phyloP scores from a whole-genome alignment of 64 coral and sea anemone genomes.

The Platygyra sinensis region DNA sequence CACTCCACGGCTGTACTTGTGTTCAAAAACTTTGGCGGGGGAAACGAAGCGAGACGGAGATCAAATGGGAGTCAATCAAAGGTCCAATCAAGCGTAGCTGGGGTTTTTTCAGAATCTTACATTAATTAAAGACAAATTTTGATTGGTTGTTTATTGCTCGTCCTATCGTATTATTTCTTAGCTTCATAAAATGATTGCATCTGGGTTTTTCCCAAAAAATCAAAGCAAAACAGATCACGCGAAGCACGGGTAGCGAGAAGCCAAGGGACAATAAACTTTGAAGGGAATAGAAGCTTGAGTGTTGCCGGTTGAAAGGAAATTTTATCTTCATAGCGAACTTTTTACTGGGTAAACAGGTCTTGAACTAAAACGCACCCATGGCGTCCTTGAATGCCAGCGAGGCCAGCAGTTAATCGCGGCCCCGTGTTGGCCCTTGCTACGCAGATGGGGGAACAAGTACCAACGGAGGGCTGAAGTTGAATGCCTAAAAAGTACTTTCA shows the following conservation, averaged over 20 bases:
- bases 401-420: conserved; percentile 88
- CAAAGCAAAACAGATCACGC: background rate
- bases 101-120: too few species aligned
- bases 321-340: background rate
- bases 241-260: background rate
- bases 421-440: conserved; percentile 83
- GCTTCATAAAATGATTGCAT: conserved; percentile 4
- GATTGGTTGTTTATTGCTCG: background rate
- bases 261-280: background rate
- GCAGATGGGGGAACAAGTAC: conserved; percentile 87
- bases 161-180: conserved; percentile 1
- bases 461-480: conserved; percentile 91
- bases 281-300: background rate
- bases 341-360: background rate
- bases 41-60: background rate
- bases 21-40: conserved; percentile 2
- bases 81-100: background rate
- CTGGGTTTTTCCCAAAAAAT: conserved; percentile 5
- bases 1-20: background rate
- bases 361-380: conserved; percentile 53
- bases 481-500: conserved; percentile 87
- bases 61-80: background rate
- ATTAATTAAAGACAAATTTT: background rate
- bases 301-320: background rate
- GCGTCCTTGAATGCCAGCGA: conserved; percentile 98